phyloP scores from a whole-genome alignment of 30 jellyfish, hydroid and myxozoan genomes.

The Clytia hemisphaerica region DNA sequence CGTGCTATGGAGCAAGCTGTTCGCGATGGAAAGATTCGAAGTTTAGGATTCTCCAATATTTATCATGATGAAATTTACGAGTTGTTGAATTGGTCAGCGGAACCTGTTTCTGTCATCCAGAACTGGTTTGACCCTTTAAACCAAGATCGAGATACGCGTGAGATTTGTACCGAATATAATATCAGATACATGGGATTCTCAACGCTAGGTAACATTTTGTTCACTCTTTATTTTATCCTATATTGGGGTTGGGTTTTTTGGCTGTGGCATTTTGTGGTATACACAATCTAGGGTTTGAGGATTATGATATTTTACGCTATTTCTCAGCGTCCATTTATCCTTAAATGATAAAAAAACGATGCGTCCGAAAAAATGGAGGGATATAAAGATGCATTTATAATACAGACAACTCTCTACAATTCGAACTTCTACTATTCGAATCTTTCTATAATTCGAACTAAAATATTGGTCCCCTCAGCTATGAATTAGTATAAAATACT shows the following conservation, averaged over 20 bases:
- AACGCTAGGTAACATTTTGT: constrained; percentile 49
- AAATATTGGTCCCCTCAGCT: too few relatives aligned
- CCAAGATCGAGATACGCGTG: constrained; percentile 51
- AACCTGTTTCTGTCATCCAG: constrained; percentile 83
- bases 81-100: constrained; percentile 44
- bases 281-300: too few relatives aligned
- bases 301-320: too few relatives aligned
- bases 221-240: not conserved
- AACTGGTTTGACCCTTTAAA: constrained; percentile 95
- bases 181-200: constrained; percentile 84
- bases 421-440: too few relatives aligned
- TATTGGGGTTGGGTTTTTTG: not conserved
- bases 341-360: too few relatives aligned
- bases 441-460: too few relatives aligned
- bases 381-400: too few relatives aligned
- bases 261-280: too few relatives aligned
- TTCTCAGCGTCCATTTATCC: too few relatives aligned
- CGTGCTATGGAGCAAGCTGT: constrained; percentile 93
- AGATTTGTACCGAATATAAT: constrained; percentile 39
- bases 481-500: too few relatives aligned
- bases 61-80: constrained; percentile 34
- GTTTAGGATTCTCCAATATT: constrained; percentile 84
- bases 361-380: too few relatives aligned
- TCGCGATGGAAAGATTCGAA: constrained; percentile 61
- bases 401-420: too few relatives aligned